These are phyloP conservation scores for Caenorhabditis doughertyi DNA, from an alignment of 2,888 invertebrate species.

Conservation along the genomic window DNA sequence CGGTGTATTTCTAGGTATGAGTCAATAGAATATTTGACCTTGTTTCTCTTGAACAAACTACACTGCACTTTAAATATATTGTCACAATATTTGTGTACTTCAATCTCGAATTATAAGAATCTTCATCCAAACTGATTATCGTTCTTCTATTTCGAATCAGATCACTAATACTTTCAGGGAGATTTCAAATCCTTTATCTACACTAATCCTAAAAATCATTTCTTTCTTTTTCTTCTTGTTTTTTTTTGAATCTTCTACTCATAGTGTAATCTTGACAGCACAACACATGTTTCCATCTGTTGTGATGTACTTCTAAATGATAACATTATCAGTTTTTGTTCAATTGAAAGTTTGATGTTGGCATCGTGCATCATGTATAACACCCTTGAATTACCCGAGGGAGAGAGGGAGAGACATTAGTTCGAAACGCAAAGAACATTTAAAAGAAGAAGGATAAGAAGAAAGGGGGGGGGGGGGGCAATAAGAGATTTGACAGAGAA, in stretches of 20 bases:
- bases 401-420: slow-evolving; percentile 17
- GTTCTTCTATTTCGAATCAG: background rate
- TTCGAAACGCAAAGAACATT: slow-evolving; percentile 35
- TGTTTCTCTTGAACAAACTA: background rate
- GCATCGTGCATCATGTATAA: slow-evolving; percentile 8
- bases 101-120: background rate
- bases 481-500: slow-evolving; percentile 30
- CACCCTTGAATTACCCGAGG: slow-evolving; percentile 18
- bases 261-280: slow-evolving; percentile 28
- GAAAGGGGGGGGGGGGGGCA: background rate
- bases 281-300: slow-evolving; percentile 13
- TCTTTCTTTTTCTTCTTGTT: background rate
- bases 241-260: background rate
- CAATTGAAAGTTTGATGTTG: slow-evolving; percentile 12
- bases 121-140: background rate
- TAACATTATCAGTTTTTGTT: slow-evolving; percentile 21
- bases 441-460: background rate
- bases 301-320: slow-evolving; percentile 36
- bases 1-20: background rate
- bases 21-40: background rate
- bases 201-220: background rate
- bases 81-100: background rate
- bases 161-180: background rate
- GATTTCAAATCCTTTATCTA: slow-evolving; percentile 1
- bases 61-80: background rate